A percentile compares a stretch with the other conserved stretches of the same genome.
phyloP scores from a whole-genome alignment of 2,888 invertebrate genomes.

The Lasioglossum marginatum region DNA sequence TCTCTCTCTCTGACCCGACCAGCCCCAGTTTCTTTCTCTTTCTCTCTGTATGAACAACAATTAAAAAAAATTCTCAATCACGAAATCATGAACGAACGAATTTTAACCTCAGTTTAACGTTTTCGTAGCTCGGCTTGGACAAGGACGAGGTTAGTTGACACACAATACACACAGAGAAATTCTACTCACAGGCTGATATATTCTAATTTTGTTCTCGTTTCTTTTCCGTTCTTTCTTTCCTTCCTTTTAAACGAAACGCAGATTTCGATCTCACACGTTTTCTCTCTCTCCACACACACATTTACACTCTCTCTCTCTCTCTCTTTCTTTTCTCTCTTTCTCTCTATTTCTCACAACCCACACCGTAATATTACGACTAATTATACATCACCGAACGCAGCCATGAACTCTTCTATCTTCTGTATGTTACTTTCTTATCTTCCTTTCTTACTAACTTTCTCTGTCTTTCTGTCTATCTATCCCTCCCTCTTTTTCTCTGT shows the following conservation, averaged over 20 bases:
- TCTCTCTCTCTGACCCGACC: constrained; percentile 8
- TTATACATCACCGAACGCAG: constrained; percentile 59
- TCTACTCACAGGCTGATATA: constrained; percentile 75
- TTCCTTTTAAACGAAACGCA: constrained; percentile 52
- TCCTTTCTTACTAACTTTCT: constrained; percentile 44
- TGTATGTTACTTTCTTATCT: constrained; percentile 43
- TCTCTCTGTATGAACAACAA: constrained; percentile 16
- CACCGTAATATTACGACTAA: constrained; percentile 51
- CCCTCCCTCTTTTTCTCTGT: background rate
- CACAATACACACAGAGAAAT: constrained; percentile 72
- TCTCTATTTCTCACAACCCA: background rate
- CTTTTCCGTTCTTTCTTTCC: constrained; percentile 14
- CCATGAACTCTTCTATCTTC: constrained; percentile 54
- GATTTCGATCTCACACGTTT: constrained; percentile 64
- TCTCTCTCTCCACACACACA: constrained; percentile 21
- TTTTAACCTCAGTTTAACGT: constrained; percentile 84
- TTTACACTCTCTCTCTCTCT: background rate
- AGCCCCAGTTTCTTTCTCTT: constrained; percentile 22
- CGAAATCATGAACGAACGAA: constrained; percentile 70
- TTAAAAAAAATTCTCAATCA: constrained; percentile 44
- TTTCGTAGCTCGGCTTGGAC: constrained; percentile 96
- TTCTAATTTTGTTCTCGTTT: constrained; percentile 60
- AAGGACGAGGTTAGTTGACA: constrained; percentile 91
- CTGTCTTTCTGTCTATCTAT: constrained; percentile 50
- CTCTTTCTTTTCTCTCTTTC: background rate